A percentile compares a stretch with the other conserved stretches of the same genome.
Evolutionary conservation across 2,797 vertebrate species (phyloP).

Genomic region (Numenius phaeopus): DNA sequence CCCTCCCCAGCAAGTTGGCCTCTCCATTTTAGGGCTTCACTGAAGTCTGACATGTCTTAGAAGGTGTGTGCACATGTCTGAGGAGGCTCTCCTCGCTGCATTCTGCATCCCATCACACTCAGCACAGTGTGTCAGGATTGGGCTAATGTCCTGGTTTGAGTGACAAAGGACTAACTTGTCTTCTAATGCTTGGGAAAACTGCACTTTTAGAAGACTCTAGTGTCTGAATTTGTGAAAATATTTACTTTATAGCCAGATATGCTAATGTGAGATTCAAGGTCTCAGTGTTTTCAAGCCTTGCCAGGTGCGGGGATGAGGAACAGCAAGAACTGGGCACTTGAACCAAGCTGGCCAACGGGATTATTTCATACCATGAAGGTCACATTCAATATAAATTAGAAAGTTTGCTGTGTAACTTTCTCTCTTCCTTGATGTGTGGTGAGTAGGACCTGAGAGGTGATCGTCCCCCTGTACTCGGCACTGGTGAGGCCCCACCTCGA

Average conservation of each 20-base stretch:
- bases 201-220: neutral
- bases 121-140: neutral
- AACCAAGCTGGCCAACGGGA: neutral
- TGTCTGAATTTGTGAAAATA: neutral
- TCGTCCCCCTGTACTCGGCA: too few relatives aligned
- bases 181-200: neutral
- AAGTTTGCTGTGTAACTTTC: neutral
- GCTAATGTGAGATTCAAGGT: neutral
- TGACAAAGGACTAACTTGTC: neutral
- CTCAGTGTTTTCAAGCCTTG: neutral
- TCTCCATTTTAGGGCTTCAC: neutral
- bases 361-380: neutral
- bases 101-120: neutral
- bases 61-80: neutral
- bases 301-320: neutral
- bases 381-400: neutral
- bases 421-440: neutral
- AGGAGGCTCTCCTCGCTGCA: neutral
- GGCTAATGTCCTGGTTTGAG: neutral
- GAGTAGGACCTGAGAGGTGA: too few relatives aligned
- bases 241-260: neutral
- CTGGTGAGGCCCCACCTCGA: too few relatives aligned
- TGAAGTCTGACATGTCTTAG: neutral
- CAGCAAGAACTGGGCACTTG: neutral
- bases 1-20: neutral